These are phyloP conservation scores for Frieseomelitta varia DNA, from an alignment of 1,140 invertebrate species.

Conservation along the genomic window DNA sequence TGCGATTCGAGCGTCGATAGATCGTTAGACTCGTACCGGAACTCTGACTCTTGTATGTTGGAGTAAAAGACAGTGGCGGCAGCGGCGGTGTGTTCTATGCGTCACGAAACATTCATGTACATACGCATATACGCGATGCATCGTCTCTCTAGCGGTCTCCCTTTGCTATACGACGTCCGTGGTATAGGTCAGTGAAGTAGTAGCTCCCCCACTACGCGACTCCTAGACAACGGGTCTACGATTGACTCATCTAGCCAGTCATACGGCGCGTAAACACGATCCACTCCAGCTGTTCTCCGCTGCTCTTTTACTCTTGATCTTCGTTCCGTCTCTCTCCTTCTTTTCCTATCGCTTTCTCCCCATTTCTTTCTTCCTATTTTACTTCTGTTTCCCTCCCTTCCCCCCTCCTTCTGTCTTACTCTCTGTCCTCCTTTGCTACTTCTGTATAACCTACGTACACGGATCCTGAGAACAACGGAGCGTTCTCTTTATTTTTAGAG, in stretches of 20 bases:
- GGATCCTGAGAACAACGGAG: conserved; percentile 61
- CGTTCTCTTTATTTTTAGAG: conserved; percentile 68
- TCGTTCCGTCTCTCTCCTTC: conserved; percentile 17
- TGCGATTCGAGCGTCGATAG: not conserved
- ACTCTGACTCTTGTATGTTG: conserved; percentile 21
- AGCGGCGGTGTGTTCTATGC: conserved; percentile 19
- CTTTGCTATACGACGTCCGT: conserved; percentile 65
- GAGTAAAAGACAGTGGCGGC: not conserved
- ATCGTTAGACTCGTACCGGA: conserved; percentile 2
- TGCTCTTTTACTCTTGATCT: conserved; percentile 56
- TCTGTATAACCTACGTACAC: conserved; percentile 24
- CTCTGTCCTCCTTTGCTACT: not conserved
- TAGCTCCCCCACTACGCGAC: conserved; percentile 59
- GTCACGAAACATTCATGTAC: conserved; percentile 52
- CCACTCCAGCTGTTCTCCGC: conserved; percentile 64
- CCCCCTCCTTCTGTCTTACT: not conserved
- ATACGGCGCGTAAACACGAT: conserved; percentile 72
- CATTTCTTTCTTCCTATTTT: conserved; percentile 8
- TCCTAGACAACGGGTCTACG: conserved; percentile 80
- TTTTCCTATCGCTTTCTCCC: not conserved
- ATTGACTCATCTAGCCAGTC: conserved; percentile 80
- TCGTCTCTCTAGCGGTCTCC: conserved; percentile 66
- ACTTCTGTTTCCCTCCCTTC: not conserved
- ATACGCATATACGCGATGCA: conserved; percentile 52
- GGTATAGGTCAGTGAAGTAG: conserved; percentile 81